These are phyloP conservation scores for Cynoglossus semilaevis DNA, from an alignment of 2,113 vertebrate genomes.

Conservation along the genomic window DNA sequence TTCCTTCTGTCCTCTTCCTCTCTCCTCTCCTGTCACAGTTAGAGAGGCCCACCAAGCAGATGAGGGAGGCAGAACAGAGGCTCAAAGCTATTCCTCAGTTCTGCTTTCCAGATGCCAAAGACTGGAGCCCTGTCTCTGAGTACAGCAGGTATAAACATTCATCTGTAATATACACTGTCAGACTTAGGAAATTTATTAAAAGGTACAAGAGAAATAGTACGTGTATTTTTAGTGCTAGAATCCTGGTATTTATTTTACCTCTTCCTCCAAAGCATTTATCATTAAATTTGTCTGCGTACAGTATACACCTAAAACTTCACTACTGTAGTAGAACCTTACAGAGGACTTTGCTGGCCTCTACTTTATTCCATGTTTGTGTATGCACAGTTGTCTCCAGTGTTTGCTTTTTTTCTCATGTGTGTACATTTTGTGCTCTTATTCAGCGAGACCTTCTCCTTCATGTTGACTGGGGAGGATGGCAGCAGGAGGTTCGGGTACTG, in stretches of 20 bases:
- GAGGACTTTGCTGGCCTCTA: not conserved
- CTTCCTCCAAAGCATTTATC: too few species aligned
- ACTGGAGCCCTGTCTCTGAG: conserved; percentile 93
- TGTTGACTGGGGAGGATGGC: conserved; percentile 97
- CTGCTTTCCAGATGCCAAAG: conserved; percentile 98
- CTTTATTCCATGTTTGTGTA: not conserved
- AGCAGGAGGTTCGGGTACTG: conserved; percentile 97
- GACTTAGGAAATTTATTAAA: not conserved
- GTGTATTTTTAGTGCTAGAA: not conserved
- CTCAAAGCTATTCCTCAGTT: conserved; percentile 98
- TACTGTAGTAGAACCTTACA: not conserved
- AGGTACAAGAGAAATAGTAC: not conserved
- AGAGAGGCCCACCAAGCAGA: conserved; percentile 95
- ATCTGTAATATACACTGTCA: not conserved
- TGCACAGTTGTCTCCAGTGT: not conserved
- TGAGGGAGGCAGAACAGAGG: conserved; percentile 94
- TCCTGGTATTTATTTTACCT: not conserved
- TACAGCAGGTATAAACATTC: conserved; percentile 83
- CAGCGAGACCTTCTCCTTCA: conserved; percentile 99
- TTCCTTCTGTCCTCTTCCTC: not conserved
- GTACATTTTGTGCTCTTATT: conserved; percentile 50
- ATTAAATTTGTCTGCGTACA: too few species aligned
- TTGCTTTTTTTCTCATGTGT: conserved; percentile 16
- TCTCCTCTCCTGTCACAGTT: conserved; percentile 75
- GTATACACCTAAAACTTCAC: too few species aligned